Conservation (phyloP, 2,888 invertebrate species). For the Xanthostigma xanthostigma region DNA sequence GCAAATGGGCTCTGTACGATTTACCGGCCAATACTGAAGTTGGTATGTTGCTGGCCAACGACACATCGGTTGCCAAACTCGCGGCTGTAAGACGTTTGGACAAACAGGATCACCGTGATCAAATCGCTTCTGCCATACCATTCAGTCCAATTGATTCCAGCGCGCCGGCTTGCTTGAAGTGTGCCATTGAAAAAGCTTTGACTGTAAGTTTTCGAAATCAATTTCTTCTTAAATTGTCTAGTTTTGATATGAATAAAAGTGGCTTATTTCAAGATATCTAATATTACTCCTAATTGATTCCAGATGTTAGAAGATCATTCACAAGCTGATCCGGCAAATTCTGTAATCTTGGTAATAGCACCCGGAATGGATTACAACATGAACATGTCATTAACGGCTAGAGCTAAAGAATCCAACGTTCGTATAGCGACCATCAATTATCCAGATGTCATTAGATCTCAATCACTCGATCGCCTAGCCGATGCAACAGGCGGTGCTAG, state of each 20-base stretch:
- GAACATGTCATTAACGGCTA: slow-evolving; percentile 28
- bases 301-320: slow-evolving; percentile 32
- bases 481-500: slow-evolving; percentile 29
- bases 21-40: slow-evolving; percentile 35
- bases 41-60: slow-evolving; percentile 33
- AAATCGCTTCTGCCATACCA: slow-evolving; percentile 32
- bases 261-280: slow-evolving; percentile 10
- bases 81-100: slow-evolving; percentile 25
- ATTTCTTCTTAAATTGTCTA: neutral
- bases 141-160: slow-evolving; percentile 34
- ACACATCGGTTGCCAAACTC: slow-evolving; percentile 24
- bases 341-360: slow-evolving; percentile 37
- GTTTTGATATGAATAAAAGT: no score
- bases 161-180: slow-evolving; percentile 32
- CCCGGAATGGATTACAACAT: slow-evolving; percentile 33
- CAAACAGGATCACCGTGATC: slow-evolving; percentile 24
- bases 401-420: slow-evolving; percentile 29
- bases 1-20: slow-evolving; percentile 41
- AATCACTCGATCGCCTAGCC: slow-evolving; percentile 32
- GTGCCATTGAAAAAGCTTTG: slow-evolving; percentile 28
- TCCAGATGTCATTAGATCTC: slow-evolving; percentile 29
- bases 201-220: slow-evolving; percentile 4
- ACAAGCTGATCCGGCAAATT: slow-evolving; percentile 31
- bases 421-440: slow-evolving; percentile 38
- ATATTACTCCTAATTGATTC: slow-evolving; percentile 2